A percentile compares a stretch with the other conserved stretches of the same genome.
phyloP scores from a whole-genome alignment of 2,888 invertebrate species.

The Schizotus pectinicornis region DNA sequence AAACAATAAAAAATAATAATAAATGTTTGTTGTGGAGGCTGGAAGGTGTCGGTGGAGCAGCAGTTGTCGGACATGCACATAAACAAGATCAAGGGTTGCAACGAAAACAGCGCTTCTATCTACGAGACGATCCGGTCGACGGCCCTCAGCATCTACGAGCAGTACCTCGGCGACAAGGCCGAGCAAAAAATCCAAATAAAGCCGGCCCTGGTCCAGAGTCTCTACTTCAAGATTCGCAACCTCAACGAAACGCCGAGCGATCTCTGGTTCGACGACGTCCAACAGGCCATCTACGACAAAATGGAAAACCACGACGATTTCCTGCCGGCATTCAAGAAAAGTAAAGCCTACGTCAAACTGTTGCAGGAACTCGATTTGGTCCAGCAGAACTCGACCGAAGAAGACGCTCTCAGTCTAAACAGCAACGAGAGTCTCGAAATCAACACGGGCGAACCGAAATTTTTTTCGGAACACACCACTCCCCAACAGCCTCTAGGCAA shows the following conservation, averaged over 20 bases:
- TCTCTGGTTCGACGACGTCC: constrained; percentile 85
- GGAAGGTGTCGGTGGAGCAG: constrained; percentile 74
- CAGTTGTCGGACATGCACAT: constrained; percentile 67
- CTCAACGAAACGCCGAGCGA: constrained; percentile 68
- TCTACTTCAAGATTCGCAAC: constrained; percentile 66
- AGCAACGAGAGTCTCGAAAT: constrained; percentile 62
- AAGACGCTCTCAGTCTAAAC: constrained; percentile 64
- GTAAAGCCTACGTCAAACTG: constrained; percentile 71
- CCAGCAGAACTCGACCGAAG: constrained; percentile 65
- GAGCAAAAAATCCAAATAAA: constrained; percentile 69
- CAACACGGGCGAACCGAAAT: constrained; percentile 34
- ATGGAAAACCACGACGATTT: constrained; percentile 66
- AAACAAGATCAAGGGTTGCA: constrained; percentile 56
- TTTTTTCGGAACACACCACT: constrained; percentile 11
- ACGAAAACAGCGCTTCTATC: constrained; percentile 54
- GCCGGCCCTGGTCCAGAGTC: constrained; percentile 64
- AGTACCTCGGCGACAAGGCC: constrained; percentile 77
- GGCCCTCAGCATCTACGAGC: constrained; percentile 75
- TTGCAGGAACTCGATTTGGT: constrained; percentile 75
- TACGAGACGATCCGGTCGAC: constrained; percentile 65
- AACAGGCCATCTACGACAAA: constrained; percentile 72
- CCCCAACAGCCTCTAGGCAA: constrained; percentile 24
- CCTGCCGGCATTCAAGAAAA: constrained; percentile 70
- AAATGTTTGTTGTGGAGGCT: constrained; percentile 55
- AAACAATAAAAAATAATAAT: too few species aligned